Base-by-base conservation (phyloP, 2,797 vertebrate species). In the Psittacula echo region DNA sequence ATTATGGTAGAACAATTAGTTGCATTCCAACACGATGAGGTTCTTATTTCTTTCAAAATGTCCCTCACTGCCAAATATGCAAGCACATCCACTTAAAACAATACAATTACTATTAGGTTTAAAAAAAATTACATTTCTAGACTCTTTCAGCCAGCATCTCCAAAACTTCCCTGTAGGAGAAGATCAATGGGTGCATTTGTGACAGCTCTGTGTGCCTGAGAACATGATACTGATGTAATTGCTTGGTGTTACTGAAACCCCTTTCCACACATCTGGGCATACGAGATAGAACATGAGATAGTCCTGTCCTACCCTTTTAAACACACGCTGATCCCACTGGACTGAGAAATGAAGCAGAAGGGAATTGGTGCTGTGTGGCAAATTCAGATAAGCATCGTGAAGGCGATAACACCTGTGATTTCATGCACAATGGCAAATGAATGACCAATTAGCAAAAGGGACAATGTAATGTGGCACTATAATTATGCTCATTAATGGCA, bases 401-500 rank as follows among this genome's bases (percentile, higher is more conserved):
- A 82, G 77, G 77, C 61, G 93, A 16, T 89, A 82, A 76, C 93
- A 93, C 96, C 93, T 96, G 93, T 0, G 61, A 94, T 90, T 96
- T 94, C 91, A 83, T 90, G 95, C 71, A 67, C 91, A 94, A 10
- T 89, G 90, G 91, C 94, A 94, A 86, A 87, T 87, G 94, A 96
- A 96, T 80, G 91, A 80, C 87, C 95, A 94, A 95, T 94, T 96
- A 96, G 74, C 90, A 93, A 94, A 90, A 94, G 84, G 93, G 86
- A 91, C 94, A 90, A 71, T 37, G 75, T 94, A 96, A 94, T 93
- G 78, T 85, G 83, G 88, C 86, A 79, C 72, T 88, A 12, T 96
- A 96, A 96, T 89, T 95, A 86, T 47, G 74, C 53, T 97, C 91
- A 93, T 96, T 96, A 96, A 96, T 96, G 93, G 75, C 84, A 85